A percentile compares a stretch with the other conserved stretches of the same genome.
Conservation (phyloP, 2,797 vertebrate genomes). For the Prunella strophiata region DNA sequence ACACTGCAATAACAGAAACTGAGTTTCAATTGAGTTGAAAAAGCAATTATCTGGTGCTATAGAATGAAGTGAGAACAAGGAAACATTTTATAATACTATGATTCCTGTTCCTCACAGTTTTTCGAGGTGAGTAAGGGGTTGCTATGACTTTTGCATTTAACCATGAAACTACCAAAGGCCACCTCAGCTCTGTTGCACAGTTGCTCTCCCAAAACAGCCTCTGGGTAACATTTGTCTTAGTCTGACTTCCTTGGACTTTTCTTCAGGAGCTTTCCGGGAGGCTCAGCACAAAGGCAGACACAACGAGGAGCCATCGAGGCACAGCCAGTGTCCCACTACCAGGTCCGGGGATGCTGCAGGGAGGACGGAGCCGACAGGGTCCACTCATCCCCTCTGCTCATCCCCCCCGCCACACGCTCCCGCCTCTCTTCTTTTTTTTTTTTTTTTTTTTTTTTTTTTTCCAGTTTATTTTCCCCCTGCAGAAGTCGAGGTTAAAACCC, state of each 20-base stretch:
- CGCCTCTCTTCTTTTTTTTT: rapidly evolving
- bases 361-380: rapidly evolving
- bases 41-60: conserved; percentile 45
- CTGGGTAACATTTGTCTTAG: rapidly evolving
- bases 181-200: background rate
- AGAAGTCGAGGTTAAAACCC: conserved; percentile 30
- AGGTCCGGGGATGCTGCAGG: rapidly evolving
- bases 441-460: too few species aligned
- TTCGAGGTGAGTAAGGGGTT: background rate
- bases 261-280: background rate
- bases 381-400: rapidly evolving
- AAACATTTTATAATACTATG: background rate
- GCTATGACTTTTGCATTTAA: background rate
- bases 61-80: conserved; percentile 52
- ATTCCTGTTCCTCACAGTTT: background rate
- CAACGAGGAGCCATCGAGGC: rapidly evolving
- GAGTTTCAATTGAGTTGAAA: conserved; percentile 54
- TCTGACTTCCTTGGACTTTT: background rate
- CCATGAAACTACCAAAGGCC: background rate
- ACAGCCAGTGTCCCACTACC: background rate
- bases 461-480: background rate
- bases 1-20: background rate
- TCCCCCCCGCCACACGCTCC: background rate
- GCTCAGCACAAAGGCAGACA: background rate
- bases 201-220: background rate